Evolutionary conservation across 2,797 vertebrate genomes (phyloP).

Genomic region (Carapus acus): DNA sequence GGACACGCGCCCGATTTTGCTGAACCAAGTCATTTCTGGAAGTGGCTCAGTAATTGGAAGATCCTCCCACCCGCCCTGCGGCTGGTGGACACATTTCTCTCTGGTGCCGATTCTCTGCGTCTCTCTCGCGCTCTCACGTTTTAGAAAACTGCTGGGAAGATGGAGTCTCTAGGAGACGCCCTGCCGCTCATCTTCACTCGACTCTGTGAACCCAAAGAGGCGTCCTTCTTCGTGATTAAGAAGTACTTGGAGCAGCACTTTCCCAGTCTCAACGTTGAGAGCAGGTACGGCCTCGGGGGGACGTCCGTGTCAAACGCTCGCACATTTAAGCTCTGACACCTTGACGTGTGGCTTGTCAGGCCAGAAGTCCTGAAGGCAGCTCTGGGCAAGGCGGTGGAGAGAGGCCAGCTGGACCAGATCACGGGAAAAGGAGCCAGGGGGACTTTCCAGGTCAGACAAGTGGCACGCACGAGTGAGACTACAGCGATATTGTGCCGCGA

Average conservation of each 20-base stretch:
- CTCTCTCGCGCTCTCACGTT: no score
- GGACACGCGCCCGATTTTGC: no score
- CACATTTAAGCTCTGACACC: no score
- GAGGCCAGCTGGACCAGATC: slow-evolving; percentile 92
- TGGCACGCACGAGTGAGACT: no score
- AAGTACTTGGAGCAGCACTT: slow-evolving; percentile 97
- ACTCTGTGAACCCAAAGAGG: slow-evolving; percentile 97
- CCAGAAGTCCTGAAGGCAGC: slow-evolving; percentile 91
- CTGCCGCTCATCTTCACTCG: slow-evolving; percentile 95
- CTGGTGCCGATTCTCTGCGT: no score
- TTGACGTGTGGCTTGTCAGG: slow-evolving; percentile 57
- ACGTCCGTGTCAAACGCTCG: no score
- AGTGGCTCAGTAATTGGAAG: no score
- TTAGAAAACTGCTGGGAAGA: slow-evolving; percentile 73
- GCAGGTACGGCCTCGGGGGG: slow-evolving; percentile 80
- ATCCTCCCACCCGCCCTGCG: no score
- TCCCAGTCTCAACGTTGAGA: slow-evolving; percentile 86
- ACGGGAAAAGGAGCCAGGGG: slow-evolving; percentile 95
- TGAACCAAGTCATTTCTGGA: no score
- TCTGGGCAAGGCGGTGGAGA: slow-evolving; percentile 90
- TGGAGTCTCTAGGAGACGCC: slow-evolving; percentile 85
- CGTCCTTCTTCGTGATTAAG: slow-evolving; percentile 94
- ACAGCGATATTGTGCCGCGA: no score
- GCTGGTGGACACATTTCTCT: no score
- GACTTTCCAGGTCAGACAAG: slow-evolving; percentile 87